Evolutionary conservation across 2,113 vertebrate genomes (phyloP), one percentile per base, ranked within the genome.

Genomic region (Tachysurus vachellii): DNA sequence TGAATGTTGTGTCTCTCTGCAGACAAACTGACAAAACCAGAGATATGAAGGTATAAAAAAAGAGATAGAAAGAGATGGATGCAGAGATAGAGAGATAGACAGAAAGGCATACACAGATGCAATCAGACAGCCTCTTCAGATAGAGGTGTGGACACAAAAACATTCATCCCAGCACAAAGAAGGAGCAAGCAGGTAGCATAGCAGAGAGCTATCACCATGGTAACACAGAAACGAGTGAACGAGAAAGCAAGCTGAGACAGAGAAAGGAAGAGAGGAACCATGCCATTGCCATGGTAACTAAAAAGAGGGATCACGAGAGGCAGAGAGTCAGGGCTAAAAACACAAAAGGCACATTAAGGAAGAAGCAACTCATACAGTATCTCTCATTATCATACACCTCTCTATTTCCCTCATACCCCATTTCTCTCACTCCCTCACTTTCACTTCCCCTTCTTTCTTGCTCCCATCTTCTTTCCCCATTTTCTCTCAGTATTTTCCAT

Each of bases 241-340:
- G 84, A 83, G 84, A 88, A 79, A 89, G 31, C 85, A 71, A 89
- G 90, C 87, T 84, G 83, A 80, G 84, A 68, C 62, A 80, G 13
- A 13, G n/a, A 87, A 71, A 86, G 84, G 64, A 54, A 79, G 91
- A 87, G 89, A 92, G 91, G 87, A 64, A 84, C 86, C 95, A 94
- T 94, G 94, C 91, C 84, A 87, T 95, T 88, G 89, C 93, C 93
- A 94, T 95, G 94, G 94, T 93, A 95, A 95, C 94, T 75, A 92
- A 91, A 93, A 92, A 73, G 73, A 91, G 92, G 90, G 93, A 93
- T 94, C 87, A 91, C 91, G 89, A 89, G 88, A 92, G 93, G 92
- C 88, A 90, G 90, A 91, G 87, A 85, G 90, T 62, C 73, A 81
- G 85, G 85, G 36, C 54, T 82, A 87, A 88, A 91, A 89, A 57